Conservation (phyloP, 2,797 vertebrate genomes). For the Heterohyrax brucei region DNA sequence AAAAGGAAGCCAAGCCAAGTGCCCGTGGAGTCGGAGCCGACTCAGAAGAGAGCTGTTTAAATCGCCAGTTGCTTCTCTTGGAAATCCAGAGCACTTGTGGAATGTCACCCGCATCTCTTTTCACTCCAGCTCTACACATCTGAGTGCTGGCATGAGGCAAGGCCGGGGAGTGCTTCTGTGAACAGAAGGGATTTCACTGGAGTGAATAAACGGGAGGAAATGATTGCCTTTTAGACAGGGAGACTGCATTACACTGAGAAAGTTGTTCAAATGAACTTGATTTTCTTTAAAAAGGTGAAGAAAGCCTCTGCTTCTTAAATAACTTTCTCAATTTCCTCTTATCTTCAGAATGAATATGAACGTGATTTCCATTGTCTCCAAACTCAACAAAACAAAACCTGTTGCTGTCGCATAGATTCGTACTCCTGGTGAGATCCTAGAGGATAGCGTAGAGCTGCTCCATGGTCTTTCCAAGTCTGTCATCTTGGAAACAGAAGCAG, state of each 20-base stretch:
- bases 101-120: conserved; percentile 71
- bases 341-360: conserved; percentile 69
- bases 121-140: conserved; percentile 8
- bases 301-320: conserved; percentile 83
- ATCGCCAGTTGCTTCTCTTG: conserved; percentile 75
- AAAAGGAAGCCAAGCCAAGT: conserved; percentile 21
- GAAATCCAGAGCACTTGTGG: conserved; percentile 61
- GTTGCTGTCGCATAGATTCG: no score
- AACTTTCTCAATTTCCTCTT: conserved; percentile 81
- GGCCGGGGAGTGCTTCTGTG: conserved; percentile 40
- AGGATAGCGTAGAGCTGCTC: no score
- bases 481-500: no score
- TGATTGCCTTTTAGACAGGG: conserved; percentile 66
- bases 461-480: no score
- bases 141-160: not conserved
- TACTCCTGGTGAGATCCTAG: no score
- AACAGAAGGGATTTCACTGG: conserved; percentile 61
- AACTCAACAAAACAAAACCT: conserved; percentile 67
- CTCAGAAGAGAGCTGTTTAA: conserved; percentile 56
- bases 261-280: conserved; percentile 77
- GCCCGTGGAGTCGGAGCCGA: no score
- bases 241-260: conserved; percentile 70
- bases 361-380: conserved; percentile 76
- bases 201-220: conserved; percentile 66
- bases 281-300: conserved; percentile 83